These are phyloP conservation scores for Stenopsyche tienmushanensis DNA, from an alignment of 1,140 invertebrate genomes.

Conservation along the genomic window DNA sequence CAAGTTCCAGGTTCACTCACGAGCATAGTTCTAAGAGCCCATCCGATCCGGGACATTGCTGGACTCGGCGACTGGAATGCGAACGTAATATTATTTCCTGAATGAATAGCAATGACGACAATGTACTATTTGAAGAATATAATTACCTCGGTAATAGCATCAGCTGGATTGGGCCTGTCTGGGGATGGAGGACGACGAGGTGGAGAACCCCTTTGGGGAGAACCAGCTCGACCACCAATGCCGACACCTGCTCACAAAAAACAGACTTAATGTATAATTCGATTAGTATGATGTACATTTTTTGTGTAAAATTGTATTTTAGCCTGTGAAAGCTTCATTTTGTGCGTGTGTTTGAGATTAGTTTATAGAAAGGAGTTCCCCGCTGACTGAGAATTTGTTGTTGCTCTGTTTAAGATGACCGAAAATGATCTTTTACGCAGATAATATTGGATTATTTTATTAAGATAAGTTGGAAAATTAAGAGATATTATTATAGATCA, in stretches of 20 bases:
- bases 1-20: constrained; percentile 61
- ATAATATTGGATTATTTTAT: too few relatives aligned
- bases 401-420: too few relatives aligned
- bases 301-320: too few relatives aligned
- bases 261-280: too few relatives aligned
- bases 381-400: too few relatives aligned
- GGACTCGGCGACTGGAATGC: constrained; percentile 61
- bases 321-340: too few relatives aligned
- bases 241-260: constrained; percentile 61
- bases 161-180: constrained; percentile 61
- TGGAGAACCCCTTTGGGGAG: constrained; percentile 49
- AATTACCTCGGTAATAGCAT: constrained; percentile 61
- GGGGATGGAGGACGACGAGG: constrained; percentile 58
- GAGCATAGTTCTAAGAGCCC: constrained; percentile 69
- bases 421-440: too few relatives aligned
- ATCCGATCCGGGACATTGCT: constrained; percentile 65
- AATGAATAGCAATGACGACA: neutral
- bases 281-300: too few relatives aligned
- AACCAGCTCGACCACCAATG: constrained; percentile 47
- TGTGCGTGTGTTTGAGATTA: too few relatives aligned
- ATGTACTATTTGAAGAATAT: neutral
- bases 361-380: too few relatives aligned
- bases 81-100: neutral
- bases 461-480: too few relatives aligned
- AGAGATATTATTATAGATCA: too few relatives aligned